A percentile compares a stretch with the other conserved stretches of the same genome.
phyloP scores from a whole-genome alignment of 1,140 invertebrate species.

The Rhagoletis pomonella region DNA sequence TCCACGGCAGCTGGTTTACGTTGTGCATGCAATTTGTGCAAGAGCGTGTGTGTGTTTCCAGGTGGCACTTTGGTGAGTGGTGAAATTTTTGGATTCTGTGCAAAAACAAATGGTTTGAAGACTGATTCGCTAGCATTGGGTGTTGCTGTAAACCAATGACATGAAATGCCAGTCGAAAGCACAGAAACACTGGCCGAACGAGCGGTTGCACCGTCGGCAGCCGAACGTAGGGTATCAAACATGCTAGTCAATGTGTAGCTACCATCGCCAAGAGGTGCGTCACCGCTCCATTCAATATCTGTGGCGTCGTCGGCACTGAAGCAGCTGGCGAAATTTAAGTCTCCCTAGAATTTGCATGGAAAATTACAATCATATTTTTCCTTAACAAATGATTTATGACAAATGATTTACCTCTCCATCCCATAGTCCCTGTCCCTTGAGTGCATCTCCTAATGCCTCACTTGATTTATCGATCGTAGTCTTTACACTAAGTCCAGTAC shows the following conservation, averaged over 20 bases:
- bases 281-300: slow-evolving; percentile 67
- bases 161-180: slow-evolving; percentile 74
- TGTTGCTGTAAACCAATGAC: slow-evolving; percentile 90
- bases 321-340: slow-evolving; percentile 78
- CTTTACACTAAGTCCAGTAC: slow-evolving; percentile 80
- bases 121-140: slow-evolving; percentile 84
- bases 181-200: slow-evolving; percentile 67
- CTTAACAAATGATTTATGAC: neutral
- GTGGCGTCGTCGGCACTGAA: slow-evolving; percentile 69
- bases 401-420: slow-evolving; percentile 77
- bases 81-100: slow-evolving; percentile 79
- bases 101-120: slow-evolving; percentile 89
- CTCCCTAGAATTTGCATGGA: slow-evolving; percentile 68
- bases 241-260: slow-evolving; percentile 80
- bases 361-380: neutral
- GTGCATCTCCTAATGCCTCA: slow-evolving; percentile 78
- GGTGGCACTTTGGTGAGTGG: slow-evolving; percentile 75
- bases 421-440: slow-evolving; percentile 80
- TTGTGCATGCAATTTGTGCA: slow-evolving; percentile 72
- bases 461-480: slow-evolving; percentile 83
- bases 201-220: slow-evolving; percentile 60
- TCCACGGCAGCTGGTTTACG: slow-evolving; percentile 74
- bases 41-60: slow-evolving; percentile 68
- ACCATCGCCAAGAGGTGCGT: slow-evolving; percentile 64
- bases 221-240: slow-evolving; percentile 82